Percentiles rank a stretch among this genome's conserved stretches.
These are phyloP conservation scores for Gobio gobio DNA, from an alignment of 2,113 vertebrate genomes.

Conservation along the genomic window DNA sequence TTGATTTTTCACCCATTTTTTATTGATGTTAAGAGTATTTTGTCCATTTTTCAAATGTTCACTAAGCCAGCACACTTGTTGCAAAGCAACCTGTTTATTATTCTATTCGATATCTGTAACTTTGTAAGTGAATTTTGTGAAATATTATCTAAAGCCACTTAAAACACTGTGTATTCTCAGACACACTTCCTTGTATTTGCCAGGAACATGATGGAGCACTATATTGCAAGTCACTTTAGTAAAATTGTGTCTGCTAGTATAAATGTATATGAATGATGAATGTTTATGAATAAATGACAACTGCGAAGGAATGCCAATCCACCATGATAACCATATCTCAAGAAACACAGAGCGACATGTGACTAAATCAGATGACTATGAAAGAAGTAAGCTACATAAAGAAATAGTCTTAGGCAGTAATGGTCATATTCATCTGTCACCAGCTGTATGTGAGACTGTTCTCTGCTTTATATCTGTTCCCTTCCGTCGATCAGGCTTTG, in stretches of 20 bases:
- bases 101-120: background rate
- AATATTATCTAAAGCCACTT: background rate
- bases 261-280: background rate
- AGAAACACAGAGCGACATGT: background rate
- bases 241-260: background rate
- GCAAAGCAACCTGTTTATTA: background rate
- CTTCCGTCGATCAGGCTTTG: conserved; percentile 19
- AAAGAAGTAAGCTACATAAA: background rate
- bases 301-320: background rate
- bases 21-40: background rate
- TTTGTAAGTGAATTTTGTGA: background rate
- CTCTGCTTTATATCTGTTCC: conserved; percentile 36
- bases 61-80: background rate
- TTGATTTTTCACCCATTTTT: background rate
- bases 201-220: background rate
- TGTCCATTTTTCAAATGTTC: no score
- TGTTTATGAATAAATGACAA: background rate
- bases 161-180: background rate
- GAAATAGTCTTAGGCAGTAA: background rate
- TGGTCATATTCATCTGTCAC: background rate
- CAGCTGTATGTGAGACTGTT: background rate
- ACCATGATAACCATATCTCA: background rate
- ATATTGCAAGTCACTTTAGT: background rate
- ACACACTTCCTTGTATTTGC: background rate
- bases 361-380: background rate